Percentiles rank a stretch among this genome's conserved stretches.
These are phyloP conservation scores for Drosophila tropicalis DNA, from an alignment of 1,140 invertebrate species.

Conservation along the genomic window DNA sequence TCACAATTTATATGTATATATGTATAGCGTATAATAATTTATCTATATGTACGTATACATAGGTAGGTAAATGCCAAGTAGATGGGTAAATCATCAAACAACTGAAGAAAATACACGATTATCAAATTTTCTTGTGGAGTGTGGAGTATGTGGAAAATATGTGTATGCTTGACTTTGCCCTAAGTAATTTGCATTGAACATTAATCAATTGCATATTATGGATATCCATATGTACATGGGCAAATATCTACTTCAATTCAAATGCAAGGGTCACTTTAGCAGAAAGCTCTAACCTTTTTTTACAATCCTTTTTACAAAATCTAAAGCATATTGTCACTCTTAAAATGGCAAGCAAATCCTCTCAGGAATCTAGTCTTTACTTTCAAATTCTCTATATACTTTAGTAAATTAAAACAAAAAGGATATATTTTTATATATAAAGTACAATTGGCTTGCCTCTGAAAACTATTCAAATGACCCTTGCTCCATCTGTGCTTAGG, in stretches of 20 bases:
- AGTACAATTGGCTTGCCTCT: not conserved
- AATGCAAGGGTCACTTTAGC: constrained; percentile 4
- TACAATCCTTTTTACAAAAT: too few relatives aligned
- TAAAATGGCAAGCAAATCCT: too few relatives aligned
- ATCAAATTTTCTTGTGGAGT: constrained; percentile 5
- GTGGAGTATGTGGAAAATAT: constrained; percentile 6
- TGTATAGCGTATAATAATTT: constrained; percentile 17
- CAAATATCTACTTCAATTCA: not conserved
- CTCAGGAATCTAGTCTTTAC: too few relatives aligned
- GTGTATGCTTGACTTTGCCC: constrained; percentile 38
- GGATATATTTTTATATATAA: not conserved
- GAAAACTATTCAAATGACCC: not conserved
- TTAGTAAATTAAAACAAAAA: too few relatives aligned
- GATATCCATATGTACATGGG: constrained; percentile 41
- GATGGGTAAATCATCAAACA: not conserved
- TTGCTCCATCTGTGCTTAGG: not conserved
- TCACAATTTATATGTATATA: constrained; percentile 52
- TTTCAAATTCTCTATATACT: too few relatives aligned
- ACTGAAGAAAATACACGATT: not conserved
- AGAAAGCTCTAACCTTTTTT: too few relatives aligned
- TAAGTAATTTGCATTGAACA: constrained; percentile 76
- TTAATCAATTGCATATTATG: constrained; percentile 77
- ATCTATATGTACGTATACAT: not conserved
- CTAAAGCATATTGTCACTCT: too few relatives aligned
- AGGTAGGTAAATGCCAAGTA: not conserved